phyloP scores from a whole-genome alignment of 2,113 vertebrate genomes.

The Thomomys bottae region DNA sequence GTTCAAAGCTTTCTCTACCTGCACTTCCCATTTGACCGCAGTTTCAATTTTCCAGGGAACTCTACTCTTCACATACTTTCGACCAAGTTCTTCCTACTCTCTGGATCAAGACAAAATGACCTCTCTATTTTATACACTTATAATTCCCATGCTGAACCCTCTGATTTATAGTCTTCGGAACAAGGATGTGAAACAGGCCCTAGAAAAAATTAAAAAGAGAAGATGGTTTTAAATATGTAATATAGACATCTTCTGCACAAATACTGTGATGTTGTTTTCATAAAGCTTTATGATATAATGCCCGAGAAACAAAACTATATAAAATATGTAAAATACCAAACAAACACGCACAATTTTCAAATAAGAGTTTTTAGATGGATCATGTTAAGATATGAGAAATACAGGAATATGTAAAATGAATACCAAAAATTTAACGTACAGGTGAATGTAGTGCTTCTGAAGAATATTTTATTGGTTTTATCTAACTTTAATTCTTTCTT shows the following conservation, averaged over 20 bases:
- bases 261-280: not conserved
- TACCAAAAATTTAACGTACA: no score
- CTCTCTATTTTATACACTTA: not conserved
- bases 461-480: no score
- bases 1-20: conserved; percentile 36
- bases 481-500: no score
- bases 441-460: no score
- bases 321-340: not conserved
- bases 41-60: conserved; percentile 51
- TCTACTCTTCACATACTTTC: not conserved
- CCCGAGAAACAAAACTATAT: not conserved
- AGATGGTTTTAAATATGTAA: not conserved
- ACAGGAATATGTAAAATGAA: no score
- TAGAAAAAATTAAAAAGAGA: not conserved
- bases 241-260: no score
- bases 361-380: no score
- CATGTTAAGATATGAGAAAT: no score
- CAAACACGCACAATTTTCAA: no score
- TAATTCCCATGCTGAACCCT: not conserved
- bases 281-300: not conserved
- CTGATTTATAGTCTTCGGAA: not conserved
- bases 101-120: not conserved
- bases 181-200: not conserved
- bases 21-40: not conserved
- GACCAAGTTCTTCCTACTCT: not conserved